Evolutionary conservation across 2,797 vertebrate species (phyloP).

Genomic region (Melanotaenia boesemani): DNA sequence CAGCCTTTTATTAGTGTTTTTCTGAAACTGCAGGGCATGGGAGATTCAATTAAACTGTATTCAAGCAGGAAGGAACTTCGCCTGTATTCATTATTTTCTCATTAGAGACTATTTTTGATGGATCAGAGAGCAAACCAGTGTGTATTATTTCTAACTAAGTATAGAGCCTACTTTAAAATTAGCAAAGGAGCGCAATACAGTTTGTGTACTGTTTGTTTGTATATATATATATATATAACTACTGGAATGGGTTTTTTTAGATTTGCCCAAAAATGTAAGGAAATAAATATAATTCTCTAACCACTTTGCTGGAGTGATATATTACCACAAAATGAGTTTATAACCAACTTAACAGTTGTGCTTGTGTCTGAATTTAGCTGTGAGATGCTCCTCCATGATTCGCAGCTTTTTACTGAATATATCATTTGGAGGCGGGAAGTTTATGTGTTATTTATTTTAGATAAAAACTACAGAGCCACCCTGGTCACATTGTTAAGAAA

Average conservation of each 20-base stretch:
- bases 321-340: not conserved
- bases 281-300: no score
- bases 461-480: not conserved
- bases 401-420: not conserved
- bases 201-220: not conserved
- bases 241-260: not conserved
- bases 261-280: not conserved
- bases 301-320: no score
- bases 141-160: not conserved
- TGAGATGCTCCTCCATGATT: not conserved
- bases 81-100: slow-evolving; percentile 12
- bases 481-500: not conserved
- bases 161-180: not conserved
- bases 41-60: slow-evolving; percentile 5
- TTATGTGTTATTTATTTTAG: not conserved
- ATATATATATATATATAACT: not conserved
- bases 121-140: not conserved
- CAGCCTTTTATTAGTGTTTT: slow-evolving; percentile 4
- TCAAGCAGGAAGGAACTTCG: not conserved
- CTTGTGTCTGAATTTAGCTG: not conserved
- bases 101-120: not conserved
- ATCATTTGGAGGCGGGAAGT: not conserved
- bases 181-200: not conserved
- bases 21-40: slow-evolving; percentile 3
- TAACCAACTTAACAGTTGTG: not conserved